Evolutionary conservation across 2,888 invertebrate species (phyloP), one percentile per base, ranked within the genome.

Genomic region (Silvanus unidentatus): DNA sequence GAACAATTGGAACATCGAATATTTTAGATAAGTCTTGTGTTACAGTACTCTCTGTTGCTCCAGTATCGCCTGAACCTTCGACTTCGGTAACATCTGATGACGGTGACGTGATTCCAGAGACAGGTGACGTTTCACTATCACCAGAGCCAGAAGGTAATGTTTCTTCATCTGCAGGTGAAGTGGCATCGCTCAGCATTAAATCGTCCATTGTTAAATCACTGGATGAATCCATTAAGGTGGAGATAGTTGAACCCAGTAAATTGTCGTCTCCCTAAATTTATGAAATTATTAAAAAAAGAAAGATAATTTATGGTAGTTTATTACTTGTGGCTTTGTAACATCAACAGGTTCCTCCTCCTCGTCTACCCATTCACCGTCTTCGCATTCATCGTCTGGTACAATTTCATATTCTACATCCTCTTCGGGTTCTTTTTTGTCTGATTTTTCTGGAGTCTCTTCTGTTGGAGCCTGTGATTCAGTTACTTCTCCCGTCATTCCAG

Each of bases 331-430:
- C 11, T 28, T 2, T 34, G 42, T 40, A 12, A 39, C 35, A 16
- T 48, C 48, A n/a, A 45, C 44, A 10, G 30, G 41, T 29, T 43
- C 50, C 41, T 74, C n/a, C n/a, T n/a, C 70, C 47, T 71, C 66
- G 11, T 75, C 73, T 13, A 74, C 71, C 62, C 74, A 69, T 60
- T 75, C 76, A n/a, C 76, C 76, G 41, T 75, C 74, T 16, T 74
- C 71, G 39, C 77, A 76, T 29, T 73, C 72, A n/a, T 77, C 75
- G 4, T 73, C 72, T 6, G 71, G 70, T 27, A 68, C 64, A 36
- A 75, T 74, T 55, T 77, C 79, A 46, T 75, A 76, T 35, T 79
- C 79, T 35, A 78, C 78, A 44, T 78, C 79, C 15, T 73, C 71
- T 38, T 67, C 69, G 3, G 28, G 34, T 39, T 40, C 46, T 16